These are phyloP conservation scores for Popillia japonica DNA, from an alignment of 1,140 invertebrate species.

Conservation along the genomic window DNA sequence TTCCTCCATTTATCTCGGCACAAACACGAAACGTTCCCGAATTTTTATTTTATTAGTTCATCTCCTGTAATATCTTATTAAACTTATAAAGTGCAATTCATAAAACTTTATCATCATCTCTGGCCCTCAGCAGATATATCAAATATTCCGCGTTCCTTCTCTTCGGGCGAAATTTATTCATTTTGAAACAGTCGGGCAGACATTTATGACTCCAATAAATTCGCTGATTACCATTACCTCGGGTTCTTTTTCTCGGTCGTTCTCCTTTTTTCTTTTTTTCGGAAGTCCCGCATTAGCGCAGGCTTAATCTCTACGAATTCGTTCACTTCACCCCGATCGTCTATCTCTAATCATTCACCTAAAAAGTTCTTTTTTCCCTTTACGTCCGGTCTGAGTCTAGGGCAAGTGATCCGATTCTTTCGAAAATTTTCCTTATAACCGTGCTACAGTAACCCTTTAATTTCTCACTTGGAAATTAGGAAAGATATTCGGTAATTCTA, in stretches of 20 bases:
- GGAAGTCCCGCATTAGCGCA: slow-evolving; percentile 8
- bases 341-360: slow-evolving; percentile 23
- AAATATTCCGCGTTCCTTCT: not conserved
- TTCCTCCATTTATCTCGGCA: slow-evolving; percentile 2
- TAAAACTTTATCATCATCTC: slow-evolving; percentile 23
- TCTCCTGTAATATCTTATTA: slow-evolving; percentile 29
- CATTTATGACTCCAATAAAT: slow-evolving; percentile 28
- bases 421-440: not conserved
- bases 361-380: not conserved
- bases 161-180: slow-evolving; percentile 16
- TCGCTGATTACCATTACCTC: slow-evolving; percentile 23
- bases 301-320: slow-evolving; percentile 12
- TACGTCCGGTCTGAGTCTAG: not conserved
- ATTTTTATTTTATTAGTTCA: slow-evolving; percentile 27
- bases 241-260: not conserved
- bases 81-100: slow-evolving; percentile 29
- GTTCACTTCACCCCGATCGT: slow-evolving; percentile 10
- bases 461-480: slow-evolving; percentile 27
- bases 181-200: slow-evolving; percentile 29
- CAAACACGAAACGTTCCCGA: not conserved
- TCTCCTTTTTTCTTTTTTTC: not conserved
- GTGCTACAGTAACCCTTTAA: slow-evolving; percentile 14
- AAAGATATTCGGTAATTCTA: slow-evolving; percentile 13
- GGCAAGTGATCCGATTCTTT: not conserved
- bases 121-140: not conserved